phyloP scores from a whole-genome alignment of 1,140 invertebrate species.

The Belonocnema kinseyi region DNA sequence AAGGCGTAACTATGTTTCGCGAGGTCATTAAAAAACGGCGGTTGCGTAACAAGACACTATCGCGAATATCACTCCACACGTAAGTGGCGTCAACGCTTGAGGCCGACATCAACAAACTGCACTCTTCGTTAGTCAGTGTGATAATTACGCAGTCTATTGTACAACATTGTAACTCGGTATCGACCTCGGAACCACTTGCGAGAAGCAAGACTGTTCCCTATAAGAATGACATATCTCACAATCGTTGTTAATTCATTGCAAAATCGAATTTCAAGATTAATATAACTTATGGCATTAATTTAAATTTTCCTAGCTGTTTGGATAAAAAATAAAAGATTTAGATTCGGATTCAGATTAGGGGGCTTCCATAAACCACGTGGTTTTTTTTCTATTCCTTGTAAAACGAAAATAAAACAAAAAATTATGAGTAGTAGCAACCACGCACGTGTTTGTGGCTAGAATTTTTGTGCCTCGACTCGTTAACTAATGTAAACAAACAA shows the following conservation, averaged over 20 bases:
- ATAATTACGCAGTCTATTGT: conserved; percentile 53
- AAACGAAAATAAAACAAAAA: too few relatives aligned
- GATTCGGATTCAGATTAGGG: too few relatives aligned
- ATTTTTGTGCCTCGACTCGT: too few relatives aligned
- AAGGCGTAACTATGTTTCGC: conserved; percentile 5
- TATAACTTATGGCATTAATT: neutral
- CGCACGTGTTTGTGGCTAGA: too few relatives aligned
- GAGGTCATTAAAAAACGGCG: conserved; percentile 6
- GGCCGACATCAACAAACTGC: neutral
- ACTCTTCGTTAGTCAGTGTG: conserved; percentile 39
- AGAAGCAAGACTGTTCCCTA: conserved; percentile 44
- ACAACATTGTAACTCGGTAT: conserved; percentile 47
- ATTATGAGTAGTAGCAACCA: too few relatives aligned
- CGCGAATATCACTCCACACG: neutral
- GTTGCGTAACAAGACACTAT: conserved; percentile 16
- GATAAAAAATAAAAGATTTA: neutral
- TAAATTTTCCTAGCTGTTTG: neutral
- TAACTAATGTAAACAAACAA: too few relatives aligned
- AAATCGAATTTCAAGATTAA: conserved; percentile 17
- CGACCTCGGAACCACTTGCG: conserved; percentile 50
- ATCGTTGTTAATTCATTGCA: neutral
- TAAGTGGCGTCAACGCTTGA: conserved; percentile 23
- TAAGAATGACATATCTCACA: conserved; percentile 10
- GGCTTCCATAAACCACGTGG: too few relatives aligned
- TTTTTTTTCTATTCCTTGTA: too few relatives aligned